phyloP scores from a whole-genome alignment of 2,797 vertebrate species.

The Emydoidea blandingii region DNA sequence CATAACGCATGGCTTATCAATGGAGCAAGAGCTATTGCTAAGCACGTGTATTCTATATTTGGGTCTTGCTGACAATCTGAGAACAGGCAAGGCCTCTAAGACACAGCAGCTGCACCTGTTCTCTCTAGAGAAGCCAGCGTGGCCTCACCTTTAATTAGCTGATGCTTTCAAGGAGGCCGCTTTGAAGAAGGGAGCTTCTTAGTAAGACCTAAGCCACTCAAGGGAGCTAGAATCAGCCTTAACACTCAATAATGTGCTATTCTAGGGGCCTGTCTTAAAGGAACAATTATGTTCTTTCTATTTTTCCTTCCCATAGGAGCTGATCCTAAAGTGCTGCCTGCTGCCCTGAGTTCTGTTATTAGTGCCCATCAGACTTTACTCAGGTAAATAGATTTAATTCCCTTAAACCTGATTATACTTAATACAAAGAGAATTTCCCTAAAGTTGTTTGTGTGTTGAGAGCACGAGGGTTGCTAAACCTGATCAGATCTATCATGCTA shows the following conservation, averaged over 20 bases:
- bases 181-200: conserved; percentile 13
- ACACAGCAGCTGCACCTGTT: neutral
- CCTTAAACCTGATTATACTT: neutral
- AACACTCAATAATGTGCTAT: neutral
- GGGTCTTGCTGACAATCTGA: neutral
- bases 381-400: neutral
- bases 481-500: neutral
- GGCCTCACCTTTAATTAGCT: fast-evolving
- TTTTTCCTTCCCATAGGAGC: neutral
- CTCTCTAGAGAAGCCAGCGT: neutral
- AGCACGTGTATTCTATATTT: neutral
- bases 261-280: neutral
- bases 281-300: neutral
- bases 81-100: neutral
- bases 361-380: neutral
- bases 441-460: neutral
- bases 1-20: neutral
- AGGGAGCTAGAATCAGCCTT: neutral
- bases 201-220: neutral
- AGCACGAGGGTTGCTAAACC: neutral
- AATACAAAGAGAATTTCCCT: neutral
- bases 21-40: neutral
- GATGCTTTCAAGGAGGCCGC: fast-evolving
- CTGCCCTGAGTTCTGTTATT: neutral
- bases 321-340: neutral